Conservation (phyloP, 2,113 vertebrate genomes). For the Protobothrops flavoviridis region DNA sequence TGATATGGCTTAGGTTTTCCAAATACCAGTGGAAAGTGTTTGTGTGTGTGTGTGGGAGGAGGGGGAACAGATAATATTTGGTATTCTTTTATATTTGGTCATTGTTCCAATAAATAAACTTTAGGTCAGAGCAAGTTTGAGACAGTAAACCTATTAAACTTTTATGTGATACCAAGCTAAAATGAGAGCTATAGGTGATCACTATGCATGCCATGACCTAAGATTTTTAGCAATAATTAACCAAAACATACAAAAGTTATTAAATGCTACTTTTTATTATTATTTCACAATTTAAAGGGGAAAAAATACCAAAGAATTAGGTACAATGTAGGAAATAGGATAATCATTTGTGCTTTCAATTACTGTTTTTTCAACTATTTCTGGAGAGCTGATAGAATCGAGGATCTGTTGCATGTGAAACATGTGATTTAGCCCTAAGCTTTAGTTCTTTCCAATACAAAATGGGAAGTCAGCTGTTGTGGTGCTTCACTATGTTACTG, state of each 20-base stretch:
- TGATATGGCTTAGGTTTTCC: not conserved
- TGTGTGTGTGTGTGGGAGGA: rapidly evolving
- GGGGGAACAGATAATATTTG: not conserved
- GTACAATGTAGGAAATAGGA: not conserved
- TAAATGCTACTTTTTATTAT: not conserved
- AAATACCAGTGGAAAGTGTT: not conserved
- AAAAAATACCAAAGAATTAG: not conserved
- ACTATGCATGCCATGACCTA: not conserved
- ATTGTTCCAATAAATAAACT: not conserved
- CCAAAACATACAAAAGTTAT: not conserved
- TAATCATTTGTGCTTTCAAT: not conserved
- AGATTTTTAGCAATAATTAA: not conserved
- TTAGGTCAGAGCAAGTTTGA: not conserved
- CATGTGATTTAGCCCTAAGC: not conserved
- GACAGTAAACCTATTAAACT: not conserved
- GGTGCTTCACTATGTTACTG: not conserved
- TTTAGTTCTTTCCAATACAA: not conserved
- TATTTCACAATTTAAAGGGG: not conserved
- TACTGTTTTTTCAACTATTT: not conserved
- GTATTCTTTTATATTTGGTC: not conserved
- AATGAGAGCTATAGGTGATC: not conserved
- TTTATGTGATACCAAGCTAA: not conserved
- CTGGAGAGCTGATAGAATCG: not conserved
- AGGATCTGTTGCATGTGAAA: not conserved
- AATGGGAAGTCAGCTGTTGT: not conserved